phyloP scores from a whole-genome alignment of 2,888 invertebrate genomes.

The Stratiomys singularior region DNA sequence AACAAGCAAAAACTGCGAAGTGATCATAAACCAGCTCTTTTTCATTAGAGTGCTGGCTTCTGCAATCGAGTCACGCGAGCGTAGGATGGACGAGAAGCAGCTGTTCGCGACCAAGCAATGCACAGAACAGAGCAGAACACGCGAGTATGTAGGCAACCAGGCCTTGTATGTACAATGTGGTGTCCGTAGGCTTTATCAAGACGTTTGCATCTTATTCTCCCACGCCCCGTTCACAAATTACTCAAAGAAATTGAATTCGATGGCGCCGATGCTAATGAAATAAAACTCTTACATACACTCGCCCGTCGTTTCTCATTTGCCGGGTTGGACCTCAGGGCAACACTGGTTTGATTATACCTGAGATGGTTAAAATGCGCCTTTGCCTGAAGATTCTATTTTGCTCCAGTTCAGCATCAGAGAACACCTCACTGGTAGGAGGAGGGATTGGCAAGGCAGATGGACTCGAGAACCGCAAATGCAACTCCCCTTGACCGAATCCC shows the following conservation, averaged over 20 bases:
- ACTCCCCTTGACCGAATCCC: too few relatives aligned
- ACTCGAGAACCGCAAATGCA: too few relatives aligned
- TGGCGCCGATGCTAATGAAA: slow-evolving; percentile 22
- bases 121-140: background rate
- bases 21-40: background rate
- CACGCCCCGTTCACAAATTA: background rate
- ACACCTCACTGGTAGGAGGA: too few relatives aligned
- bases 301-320: too few relatives aligned
- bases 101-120: background rate
- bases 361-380: too few relatives aligned
- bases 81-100: slow-evolving; percentile 9
- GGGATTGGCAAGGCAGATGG: too few relatives aligned
- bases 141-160: background rate
- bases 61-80: slow-evolving; percentile 7
- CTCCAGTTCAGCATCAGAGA: too few relatives aligned
- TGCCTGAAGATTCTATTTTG: too few relatives aligned
- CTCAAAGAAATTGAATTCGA: slow-evolving; percentile 10
- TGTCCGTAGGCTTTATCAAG: slow-evolving; percentile 12
- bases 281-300: background rate
- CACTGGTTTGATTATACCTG: too few relatives aligned
- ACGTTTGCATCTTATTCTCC: background rate
- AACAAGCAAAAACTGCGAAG: background rate
- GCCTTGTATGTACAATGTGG: background rate
- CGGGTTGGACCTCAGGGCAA: too few relatives aligned
- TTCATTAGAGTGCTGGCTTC: too few relatives aligned